Percentiles rank a stretch among this genome's conserved stretches.
Conservation (phyloP, 2,888 invertebrate species). For the Reticulitermes lucifugus region DNA sequence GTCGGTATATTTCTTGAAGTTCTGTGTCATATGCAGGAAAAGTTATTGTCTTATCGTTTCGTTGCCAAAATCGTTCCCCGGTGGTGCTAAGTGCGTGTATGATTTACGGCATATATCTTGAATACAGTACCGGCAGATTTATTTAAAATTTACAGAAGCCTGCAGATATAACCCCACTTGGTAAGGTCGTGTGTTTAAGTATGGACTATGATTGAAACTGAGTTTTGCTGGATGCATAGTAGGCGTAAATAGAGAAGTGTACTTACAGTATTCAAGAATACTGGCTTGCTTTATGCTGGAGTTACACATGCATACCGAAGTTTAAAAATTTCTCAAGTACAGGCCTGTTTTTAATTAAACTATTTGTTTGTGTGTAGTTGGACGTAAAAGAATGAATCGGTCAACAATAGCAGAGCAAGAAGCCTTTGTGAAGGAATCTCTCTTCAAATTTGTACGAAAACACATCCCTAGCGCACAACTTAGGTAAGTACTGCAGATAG, state of each 20-base stretch:
- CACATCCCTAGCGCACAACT: constrained; percentile 86
- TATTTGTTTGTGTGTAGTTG: constrained; percentile 9
- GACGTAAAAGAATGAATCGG: constrained; percentile 45
- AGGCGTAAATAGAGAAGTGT: no score
- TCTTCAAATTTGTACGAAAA: constrained; percentile 83
- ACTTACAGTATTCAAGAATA: no score
- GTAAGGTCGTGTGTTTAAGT: constrained; percentile 7
- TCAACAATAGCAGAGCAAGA: constrained; percentile 69
- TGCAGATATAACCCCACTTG: constrained; percentile 31
- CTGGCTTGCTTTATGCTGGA: no score
- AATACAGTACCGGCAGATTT: neutral
- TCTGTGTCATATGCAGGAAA: neutral
- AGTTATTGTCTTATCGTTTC: neutral
- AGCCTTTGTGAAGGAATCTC: constrained; percentile 81
- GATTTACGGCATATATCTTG: neutral
- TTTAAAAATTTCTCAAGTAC: neutral
- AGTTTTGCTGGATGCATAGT: neutral
- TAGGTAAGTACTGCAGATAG: constrained; percentile 61
- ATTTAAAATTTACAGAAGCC: neutral
- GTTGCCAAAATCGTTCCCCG: neutral
- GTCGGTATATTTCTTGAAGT: constrained; percentile 8
- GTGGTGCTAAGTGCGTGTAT: neutral
- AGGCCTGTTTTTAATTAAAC: neutral
- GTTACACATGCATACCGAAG: neutral
- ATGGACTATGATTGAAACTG: neutral